These are phyloP conservation scores for Caenorhabditis imperialis DNA, from an alignment of 2,888 invertebrate species.

Conservation along the genomic window DNA sequence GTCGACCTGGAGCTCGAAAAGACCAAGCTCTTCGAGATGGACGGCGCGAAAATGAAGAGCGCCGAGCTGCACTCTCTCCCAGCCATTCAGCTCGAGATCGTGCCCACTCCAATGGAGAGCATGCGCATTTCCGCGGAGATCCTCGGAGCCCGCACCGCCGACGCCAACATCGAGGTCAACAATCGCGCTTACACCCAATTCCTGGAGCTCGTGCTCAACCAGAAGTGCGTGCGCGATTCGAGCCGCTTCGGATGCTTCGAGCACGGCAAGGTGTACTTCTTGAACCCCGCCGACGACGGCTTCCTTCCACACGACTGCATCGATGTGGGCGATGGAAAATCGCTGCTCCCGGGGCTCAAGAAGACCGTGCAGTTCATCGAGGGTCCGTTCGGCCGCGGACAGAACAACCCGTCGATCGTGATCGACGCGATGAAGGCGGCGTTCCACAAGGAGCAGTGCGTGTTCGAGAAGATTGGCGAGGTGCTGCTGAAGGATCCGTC, in stretches of 20 bases:
- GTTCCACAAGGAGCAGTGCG: slow-evolving; percentile 53
- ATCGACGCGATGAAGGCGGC: slow-evolving; percentile 62
- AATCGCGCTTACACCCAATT: slow-evolving; percentile 41
- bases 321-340: slow-evolving; percentile 59
- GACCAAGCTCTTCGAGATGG: slow-evolving; percentile 17
- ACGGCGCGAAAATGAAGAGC: slow-evolving; percentile 18
- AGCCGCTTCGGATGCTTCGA: slow-evolving; percentile 52
- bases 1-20: slow-evolving; percentile 28
- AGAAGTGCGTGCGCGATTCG: slow-evolving; percentile 53
- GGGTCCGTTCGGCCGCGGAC: slow-evolving; percentile 52
- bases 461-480: slow-evolving; percentile 39
- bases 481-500: slow-evolving; percentile 12
- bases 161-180: slow-evolving; percentile 30
- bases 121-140: slow-evolving; percentile 19
- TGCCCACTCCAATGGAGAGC: background rate
- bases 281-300: slow-evolving; percentile 36
- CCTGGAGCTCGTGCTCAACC: slow-evolving; percentile 54
- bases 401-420: slow-evolving; percentile 54
- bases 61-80: slow-evolving; percentile 13
- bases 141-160: slow-evolving; percentile 23
- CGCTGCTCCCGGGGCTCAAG: slow-evolving; percentile 48
- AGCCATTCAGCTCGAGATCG: slow-evolving; percentile 27
- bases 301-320: slow-evolving; percentile 44
- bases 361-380: slow-evolving; percentile 58
- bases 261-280: slow-evolving; percentile 56